Evolutionary conservation across 1,140 invertebrate species (phyloP), one percentile per base, ranked within the genome.

Genomic region (Anoplophora glabripennis): DNA sequence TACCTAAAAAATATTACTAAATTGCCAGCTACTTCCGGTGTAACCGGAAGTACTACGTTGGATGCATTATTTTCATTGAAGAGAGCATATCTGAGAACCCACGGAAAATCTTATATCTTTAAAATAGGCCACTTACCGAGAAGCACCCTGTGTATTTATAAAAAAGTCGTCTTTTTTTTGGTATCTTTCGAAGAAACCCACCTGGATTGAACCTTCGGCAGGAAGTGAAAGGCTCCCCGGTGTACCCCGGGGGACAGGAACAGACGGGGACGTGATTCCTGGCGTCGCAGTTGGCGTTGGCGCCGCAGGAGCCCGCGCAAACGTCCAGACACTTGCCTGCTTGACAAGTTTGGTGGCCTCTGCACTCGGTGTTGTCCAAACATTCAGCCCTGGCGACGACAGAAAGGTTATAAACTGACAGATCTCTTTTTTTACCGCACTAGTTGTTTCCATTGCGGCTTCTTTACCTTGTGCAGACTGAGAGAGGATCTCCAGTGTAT

Each of bases 401-500:
- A 28, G 5, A 28, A 28, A 28, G 5, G 21, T 28, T 28, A n/a
- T n/a, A n/a, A n/a, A n/a, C n/a, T n/a, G n/a, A n/a, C n/a, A n/a
- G n/a, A n/a, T n/a, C n/a, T n/a, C n/a, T 28, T 28, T 3, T 28
- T 28, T 28, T 28, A 28, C 21, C 21, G 21, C n/a, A n/a, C n/a
- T n/a, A n/a, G n/a, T n/a, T n/a, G n/a, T 37, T 37, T 37, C 36
- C n/a, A 9, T 37, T n/a, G 8, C 1, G 8, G 8, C 9, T 40
- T 35, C 10, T n/a, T 63, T 63, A 63, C 64, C 64, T 80, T 58
- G 80, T 78, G 68, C 86, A 89, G 53, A 81, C 79, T 3, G 76
- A 78, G 46, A 86, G 74, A 8, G 89, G 86, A 75, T 90, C 87
- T 41, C 89, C 88, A 42, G 83, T 86, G 70, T 86, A 82, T 14